These are phyloP conservation scores for Meles meles DNA, from an alignment of 2,113 vertebrate genomes.

Conservation along the genomic window DNA sequence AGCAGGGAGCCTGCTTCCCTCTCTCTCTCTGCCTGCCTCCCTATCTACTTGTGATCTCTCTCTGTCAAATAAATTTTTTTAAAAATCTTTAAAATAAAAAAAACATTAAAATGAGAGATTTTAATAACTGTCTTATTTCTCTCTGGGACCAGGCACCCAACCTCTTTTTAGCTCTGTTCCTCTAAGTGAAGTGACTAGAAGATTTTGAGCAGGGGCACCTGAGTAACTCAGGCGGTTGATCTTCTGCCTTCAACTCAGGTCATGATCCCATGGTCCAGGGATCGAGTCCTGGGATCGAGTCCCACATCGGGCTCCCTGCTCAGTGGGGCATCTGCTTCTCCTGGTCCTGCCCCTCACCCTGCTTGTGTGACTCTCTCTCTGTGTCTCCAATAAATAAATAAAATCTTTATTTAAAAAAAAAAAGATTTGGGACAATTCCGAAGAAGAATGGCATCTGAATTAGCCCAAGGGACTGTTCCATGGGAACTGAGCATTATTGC, in stretches of 20 bases:
- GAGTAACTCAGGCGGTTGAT: background rate
- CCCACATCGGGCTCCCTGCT: background rate
- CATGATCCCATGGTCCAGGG: background rate
- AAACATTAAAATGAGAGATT: background rate
- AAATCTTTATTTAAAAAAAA: background rate
- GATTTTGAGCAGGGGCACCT: background rate
- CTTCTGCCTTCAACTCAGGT: background rate
- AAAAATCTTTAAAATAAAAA: no score
- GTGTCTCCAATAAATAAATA: background rate
- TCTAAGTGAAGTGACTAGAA: background rate
- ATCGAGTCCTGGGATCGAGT: background rate
- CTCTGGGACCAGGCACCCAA: background rate
- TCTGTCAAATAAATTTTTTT: no score
- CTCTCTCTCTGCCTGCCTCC: no score
- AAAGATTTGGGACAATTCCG: background rate
- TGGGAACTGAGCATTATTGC: background rate
- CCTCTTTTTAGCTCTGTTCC: background rate
- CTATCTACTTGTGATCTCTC: no score
- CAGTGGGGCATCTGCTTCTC: background rate
- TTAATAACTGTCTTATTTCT: background rate
- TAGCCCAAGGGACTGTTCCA: accelerated
- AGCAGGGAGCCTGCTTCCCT: no score
- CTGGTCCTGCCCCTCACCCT: background rate
- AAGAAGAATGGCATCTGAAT: background rate
- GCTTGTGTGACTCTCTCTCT: background rate